Evolutionary conservation across 2,888 invertebrate genomes (phyloP), one percentile per base, ranked within the genome.

Genomic region (Matsumyia berberina): DNA sequence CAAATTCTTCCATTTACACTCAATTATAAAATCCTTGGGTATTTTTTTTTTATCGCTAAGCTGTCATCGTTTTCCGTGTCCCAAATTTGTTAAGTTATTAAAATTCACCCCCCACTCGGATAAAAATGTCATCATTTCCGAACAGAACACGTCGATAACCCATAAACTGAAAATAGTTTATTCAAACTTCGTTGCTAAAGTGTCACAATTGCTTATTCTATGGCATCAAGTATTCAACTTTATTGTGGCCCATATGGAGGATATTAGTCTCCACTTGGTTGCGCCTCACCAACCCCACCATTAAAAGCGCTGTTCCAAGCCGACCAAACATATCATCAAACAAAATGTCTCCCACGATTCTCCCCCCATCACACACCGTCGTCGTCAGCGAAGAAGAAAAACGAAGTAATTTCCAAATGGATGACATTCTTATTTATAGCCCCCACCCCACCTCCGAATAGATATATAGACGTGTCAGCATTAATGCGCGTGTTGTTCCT

Each of bases 381-480:
- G 9, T 6, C 9, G n/a, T 11, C 7, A 9, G 12, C 8, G 37
- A 58, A 33, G 12, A 42, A 35, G 46, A 53, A 60, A 33, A 19
- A 66, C 44, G 8, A 64, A 74, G 83, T 74, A 83, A 83, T 74
- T 77, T 85, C 70, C 85, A 85, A 79, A 85, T 80, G 74, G 85
- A 74, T 80, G 76, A 58, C 76, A 70, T 53, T 85, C 58, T 85
- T 76, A 85, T 85, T 85, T 76, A 80, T 76, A 70, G 73, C 53
- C 55, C 24, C 24, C 64, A 46, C 51, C 58, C 57, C 73, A 31
- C 66, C 67, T n/a, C 31, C 8, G 31, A 53, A 49, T 35, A 69
- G 62, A 60, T 60, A 69, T 24, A 79, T 76, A 80, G 85, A 85
- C 60, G 58, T 79, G 74, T 74, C 53, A 69, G 74, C 80, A 74